These are phyloP conservation scores for Eciton burchellii DNA, from an alignment of 1,140 invertebrate genomes.

Conservation along the genomic window DNA sequence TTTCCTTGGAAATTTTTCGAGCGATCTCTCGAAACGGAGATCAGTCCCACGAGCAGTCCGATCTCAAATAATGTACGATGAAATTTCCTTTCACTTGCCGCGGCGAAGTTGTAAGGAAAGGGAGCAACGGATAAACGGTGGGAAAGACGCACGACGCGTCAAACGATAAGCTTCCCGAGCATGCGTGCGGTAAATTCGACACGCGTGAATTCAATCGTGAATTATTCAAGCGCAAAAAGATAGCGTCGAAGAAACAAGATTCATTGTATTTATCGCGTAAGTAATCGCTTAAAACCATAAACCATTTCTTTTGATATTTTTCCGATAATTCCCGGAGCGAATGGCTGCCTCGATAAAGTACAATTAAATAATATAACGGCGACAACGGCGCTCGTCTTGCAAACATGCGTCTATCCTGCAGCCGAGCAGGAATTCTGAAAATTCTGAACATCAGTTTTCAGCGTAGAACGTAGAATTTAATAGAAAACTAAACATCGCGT, in stretches of 20 bases:
- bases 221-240: background rate
- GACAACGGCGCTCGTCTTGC: too few species aligned
- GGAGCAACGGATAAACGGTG: background rate
- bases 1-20: conserved; percentile 27
- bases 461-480: background rate
- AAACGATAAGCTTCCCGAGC: background rate
- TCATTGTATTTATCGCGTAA: background rate
- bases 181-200: conserved; percentile 4
- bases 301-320: background rate
- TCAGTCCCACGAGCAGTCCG: background rate
- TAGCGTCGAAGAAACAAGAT: background rate
- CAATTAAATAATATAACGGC: background rate
- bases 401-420: too few species aligned
- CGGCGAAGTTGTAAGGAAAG: background rate
- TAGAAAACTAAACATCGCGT: background rate
- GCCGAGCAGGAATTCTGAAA: too few species aligned
- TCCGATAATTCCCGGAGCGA: background rate
- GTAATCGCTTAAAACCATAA: conserved; percentile 1
- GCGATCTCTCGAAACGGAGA: conserved; percentile 20
- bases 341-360: background rate
- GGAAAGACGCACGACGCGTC: background rate
- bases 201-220: conserved; percentile 9
- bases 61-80: background rate
- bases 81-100: background rate
- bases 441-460: too few species aligned